These are phyloP conservation scores for Eupithecia inturbata DNA, from an alignment of 2,888 invertebrate species.

Conservation along the genomic window DNA sequence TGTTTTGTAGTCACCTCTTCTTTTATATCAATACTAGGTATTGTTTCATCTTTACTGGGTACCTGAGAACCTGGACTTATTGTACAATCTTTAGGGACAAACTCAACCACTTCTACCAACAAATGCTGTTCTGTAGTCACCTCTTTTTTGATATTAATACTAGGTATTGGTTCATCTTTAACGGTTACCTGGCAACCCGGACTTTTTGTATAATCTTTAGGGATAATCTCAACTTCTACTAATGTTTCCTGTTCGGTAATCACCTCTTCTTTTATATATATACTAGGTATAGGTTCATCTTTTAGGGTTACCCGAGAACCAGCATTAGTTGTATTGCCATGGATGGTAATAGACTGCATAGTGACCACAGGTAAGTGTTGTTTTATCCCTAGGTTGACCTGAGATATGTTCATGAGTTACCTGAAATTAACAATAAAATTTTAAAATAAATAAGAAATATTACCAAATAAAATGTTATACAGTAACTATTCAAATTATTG, in stretches of 20 bases:
- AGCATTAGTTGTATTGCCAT: neutral
- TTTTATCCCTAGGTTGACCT: neutral
- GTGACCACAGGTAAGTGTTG: neutral
- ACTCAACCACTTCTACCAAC: neutral
- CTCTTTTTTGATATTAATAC: neutral
- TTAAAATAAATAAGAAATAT: neutral
- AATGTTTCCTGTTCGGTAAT: neutral
- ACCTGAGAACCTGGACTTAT: neutral
- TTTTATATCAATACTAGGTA: neutral
- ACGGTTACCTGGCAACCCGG: neutral
- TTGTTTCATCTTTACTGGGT: neutral
- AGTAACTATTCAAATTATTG: neutral
- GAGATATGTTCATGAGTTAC: neutral
- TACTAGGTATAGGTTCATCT: neutral
- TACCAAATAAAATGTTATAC: neutral
- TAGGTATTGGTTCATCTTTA: neutral
- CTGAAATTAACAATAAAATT: neutral
- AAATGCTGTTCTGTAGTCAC: neutral
- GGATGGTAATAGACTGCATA: neutral
- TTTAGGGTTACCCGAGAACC: neutral
- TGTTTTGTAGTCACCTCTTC: neutral
- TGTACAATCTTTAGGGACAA: neutral
- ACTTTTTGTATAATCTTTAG: neutral
- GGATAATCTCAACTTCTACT: neutral
- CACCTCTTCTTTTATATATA: neutral